phyloP scores from a whole-genome alignment of 2,797 vertebrate genomes.

The Myotis findleyi region DNA sequence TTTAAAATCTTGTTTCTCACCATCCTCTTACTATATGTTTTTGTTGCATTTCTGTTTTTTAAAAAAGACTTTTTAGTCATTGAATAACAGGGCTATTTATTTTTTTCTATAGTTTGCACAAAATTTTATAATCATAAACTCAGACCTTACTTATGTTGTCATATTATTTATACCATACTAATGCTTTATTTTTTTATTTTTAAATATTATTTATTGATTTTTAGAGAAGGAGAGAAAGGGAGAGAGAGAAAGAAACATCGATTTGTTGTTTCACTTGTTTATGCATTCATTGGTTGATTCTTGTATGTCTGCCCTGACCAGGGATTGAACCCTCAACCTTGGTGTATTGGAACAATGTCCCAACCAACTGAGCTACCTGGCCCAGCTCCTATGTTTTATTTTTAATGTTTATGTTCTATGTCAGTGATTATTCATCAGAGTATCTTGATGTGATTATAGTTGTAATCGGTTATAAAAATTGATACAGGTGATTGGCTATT shows the following conservation, averaged over 20 bases:
- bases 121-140: slow-evolving; percentile 19
- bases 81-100: neutral
- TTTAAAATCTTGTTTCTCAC: slow-evolving; percentile 47
- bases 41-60: neutral
- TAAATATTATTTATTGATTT: neutral
- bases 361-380: neutral
- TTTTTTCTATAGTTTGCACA: neutral
- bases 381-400: neutral
- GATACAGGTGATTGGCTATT: neutral
- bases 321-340: neutral
- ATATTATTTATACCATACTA: neutral
- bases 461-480: slow-evolving; percentile 33
- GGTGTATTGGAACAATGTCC: neutral
- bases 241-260: neutral
- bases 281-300: neutral
- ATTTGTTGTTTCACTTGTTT: neutral
- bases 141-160: neutral
- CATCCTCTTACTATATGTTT: neutral
- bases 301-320: neutral
- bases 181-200: slow-evolving; percentile 5
- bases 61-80: neutral
- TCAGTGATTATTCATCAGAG: neutral
- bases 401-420: neutral
- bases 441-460: slow-evolving; percentile 17
- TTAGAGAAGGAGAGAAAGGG: neutral